Conservation (phyloP, 2,113 vertebrate genomes). For the Silurus meridionalis region DNA sequence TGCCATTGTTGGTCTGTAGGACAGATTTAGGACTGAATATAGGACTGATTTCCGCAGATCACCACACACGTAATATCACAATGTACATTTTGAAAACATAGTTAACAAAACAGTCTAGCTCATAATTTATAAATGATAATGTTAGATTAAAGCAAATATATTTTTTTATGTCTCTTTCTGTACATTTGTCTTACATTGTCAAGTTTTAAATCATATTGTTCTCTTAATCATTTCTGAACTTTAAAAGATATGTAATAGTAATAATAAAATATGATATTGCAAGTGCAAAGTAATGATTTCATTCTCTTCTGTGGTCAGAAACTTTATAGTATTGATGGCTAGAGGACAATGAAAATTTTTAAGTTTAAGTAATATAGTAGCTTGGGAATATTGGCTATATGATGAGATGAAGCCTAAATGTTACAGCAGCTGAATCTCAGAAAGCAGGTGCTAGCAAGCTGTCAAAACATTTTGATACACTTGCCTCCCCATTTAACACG, state of each 20-base stretch:
- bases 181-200: background rate
- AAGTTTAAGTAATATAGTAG: background rate
- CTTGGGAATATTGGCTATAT: background rate
- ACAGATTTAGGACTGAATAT: too few species aligned
- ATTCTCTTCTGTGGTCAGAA: too few species aligned
- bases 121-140: background rate
- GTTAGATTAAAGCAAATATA: background rate
- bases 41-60: background rate
- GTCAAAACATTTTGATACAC: background rate
- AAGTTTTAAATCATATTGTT: background rate
- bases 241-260: background rate
- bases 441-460: background rate
- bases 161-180: background rate
- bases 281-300: background rate
- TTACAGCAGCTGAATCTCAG: background rate
- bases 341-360: background rate
- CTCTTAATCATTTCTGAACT: background rate
- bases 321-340: too few species aligned
- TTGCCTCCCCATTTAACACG: background rate
- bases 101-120: background rate
- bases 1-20: too few species aligned
- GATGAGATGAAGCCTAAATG: background rate
- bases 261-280: background rate
- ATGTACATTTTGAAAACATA: background rate
- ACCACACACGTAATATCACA: background rate